A percentile compares a stretch with the other conserved stretches of the same genome.
Evolutionary conservation across 1,140 invertebrate genomes (phyloP).

Genomic region (Procambarus virginalis): DNA sequence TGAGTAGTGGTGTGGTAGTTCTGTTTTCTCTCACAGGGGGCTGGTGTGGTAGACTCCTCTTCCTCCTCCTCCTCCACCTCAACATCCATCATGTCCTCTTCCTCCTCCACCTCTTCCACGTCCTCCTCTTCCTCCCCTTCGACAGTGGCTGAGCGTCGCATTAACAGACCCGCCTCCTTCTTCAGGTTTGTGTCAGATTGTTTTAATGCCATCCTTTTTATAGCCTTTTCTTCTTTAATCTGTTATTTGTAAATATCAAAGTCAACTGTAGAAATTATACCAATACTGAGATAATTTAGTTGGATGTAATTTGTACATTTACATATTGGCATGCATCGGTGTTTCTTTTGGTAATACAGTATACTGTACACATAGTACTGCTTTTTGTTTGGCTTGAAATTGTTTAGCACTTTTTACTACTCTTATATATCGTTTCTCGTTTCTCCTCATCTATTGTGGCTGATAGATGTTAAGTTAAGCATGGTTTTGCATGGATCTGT

Average conservation of each 20-base stretch:
- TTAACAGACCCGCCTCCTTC: slow-evolving; percentile 51
- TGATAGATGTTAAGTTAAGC: neutral
- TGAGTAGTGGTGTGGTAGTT: slow-evolving; percentile 31
- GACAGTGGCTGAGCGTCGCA: slow-evolving; percentile 49
- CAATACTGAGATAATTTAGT: neutral
- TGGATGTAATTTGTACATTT: neutral
- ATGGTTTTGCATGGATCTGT: neutral
- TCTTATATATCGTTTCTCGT: neutral
- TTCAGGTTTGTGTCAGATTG: slow-evolving; percentile 46
- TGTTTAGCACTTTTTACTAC: neutral
- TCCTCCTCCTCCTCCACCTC: slow-evolving; percentile 30
- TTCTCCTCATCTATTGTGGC: neutral
- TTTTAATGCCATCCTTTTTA: neutral
- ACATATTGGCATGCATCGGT: neutral
- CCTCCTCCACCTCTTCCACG: slow-evolving; percentile 41
- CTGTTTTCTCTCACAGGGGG: slow-evolving; percentile 48
- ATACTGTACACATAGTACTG: neutral
- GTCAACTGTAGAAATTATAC: neutral
- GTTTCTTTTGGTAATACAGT: neutral
- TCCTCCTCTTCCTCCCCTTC: slow-evolving; percentile 56
- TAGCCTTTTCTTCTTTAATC: neutral
- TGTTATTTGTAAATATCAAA: neutral
- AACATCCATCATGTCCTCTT: slow-evolving; percentile 28
- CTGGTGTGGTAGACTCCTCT: slow-evolving; percentile 51
- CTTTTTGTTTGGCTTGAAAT: too few species aligned